These are phyloP conservation scores for Agonopterix arenella DNA, from an alignment of 2,888 invertebrate species.

Conservation along the genomic window DNA sequence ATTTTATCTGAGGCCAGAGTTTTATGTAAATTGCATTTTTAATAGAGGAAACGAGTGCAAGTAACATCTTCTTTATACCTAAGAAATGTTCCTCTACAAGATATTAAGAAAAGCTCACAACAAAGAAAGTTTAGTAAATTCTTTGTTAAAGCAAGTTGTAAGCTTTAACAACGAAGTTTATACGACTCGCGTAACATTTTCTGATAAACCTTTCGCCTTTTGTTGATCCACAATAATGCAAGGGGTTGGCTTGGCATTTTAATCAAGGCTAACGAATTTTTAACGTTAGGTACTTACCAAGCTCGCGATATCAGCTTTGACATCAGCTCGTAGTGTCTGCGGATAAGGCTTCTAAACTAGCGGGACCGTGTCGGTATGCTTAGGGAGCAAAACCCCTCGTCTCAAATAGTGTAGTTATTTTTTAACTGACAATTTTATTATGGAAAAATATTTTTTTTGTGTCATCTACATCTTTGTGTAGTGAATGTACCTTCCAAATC, in stretches of 20 bases:
- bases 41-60: no score
- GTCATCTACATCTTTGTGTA: no score
- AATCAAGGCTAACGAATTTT: conserved; percentile 53
- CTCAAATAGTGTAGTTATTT: no score
- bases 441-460: no score
- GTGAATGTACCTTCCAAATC: no score
- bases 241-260: conserved; percentile 44
- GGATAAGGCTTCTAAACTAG: conserved; percentile 7
- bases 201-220: conserved; percentile 42
- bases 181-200: neutral
- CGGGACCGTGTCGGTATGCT: neutral
- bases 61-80: no score
- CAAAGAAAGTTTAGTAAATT: no score
- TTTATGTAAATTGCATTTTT: no score
- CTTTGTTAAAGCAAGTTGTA: neutral
- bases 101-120: no score
- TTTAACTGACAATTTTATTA: no score
- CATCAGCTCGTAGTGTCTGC: conserved; percentile 14
- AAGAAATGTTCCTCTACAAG: no score
- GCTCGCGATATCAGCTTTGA: conserved; percentile 19
- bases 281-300: conserved; percentile 26
- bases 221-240: conserved; percentile 38
- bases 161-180: neutral
- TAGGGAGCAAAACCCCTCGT: no score
- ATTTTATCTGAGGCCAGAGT: conserved; percentile 5